A percentile compares a stretch with the other conserved stretches of the same genome.
These are phyloP conservation scores for Hemichromis elongatus DNA, from an alignment of 2,113 vertebrate species.

Conservation along the genomic window DNA sequence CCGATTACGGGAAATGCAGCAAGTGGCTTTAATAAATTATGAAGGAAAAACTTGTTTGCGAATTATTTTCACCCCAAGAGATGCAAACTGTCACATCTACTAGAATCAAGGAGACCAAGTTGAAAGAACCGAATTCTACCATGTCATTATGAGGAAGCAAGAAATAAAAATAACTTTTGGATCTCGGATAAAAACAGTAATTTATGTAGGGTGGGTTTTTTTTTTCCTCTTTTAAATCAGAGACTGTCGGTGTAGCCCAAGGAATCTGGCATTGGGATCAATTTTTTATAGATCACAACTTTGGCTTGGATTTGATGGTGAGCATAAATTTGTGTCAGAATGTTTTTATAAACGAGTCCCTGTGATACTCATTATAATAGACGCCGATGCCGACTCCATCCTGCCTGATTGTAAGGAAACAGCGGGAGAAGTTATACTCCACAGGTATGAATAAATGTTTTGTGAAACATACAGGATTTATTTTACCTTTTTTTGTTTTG, in stretches of 20 bases:
- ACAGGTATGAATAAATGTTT: conserved; percentile 18
- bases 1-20: background rate
- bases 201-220: background rate
- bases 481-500: background rate
- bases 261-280: background rate
- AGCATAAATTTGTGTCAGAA: conserved; percentile 23
- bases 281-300: conserved; percentile 9
- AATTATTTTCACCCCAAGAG: background rate
- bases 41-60: background rate
- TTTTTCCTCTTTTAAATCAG: background rate
- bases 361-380: conserved; percentile 16
- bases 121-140: background rate
- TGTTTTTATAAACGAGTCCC: conserved; percentile 11
- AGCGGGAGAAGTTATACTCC: background rate
- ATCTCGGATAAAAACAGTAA: background rate
- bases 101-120: background rate
- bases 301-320: background rate
- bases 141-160: background rate
- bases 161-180: background rate
- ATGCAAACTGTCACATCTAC: background rate
- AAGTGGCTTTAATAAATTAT: background rate
- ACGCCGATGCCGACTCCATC: background rate
- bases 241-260: background rate
- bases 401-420: background rate
- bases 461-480: background rate